Conservation (phyloP, 2,797 vertebrate genomes). For the Rhinatrema bivittatum region DNA sequence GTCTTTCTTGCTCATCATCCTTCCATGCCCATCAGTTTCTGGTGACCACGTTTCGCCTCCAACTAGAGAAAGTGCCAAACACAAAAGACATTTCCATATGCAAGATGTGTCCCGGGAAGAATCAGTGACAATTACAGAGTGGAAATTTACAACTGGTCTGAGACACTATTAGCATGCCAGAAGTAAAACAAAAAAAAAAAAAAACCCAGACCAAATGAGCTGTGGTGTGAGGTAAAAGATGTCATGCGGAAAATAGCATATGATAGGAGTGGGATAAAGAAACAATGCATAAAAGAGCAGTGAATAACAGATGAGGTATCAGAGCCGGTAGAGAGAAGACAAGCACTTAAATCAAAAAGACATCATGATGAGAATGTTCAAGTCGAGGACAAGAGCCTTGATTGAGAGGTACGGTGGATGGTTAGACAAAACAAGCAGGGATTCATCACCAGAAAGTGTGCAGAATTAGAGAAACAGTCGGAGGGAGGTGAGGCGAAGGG, state of each 20-base stretch:
- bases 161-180: conserved; percentile 34
- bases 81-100: not conserved
- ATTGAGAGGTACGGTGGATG: conserved; percentile 1
- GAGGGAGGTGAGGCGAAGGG: conserved; percentile 22
- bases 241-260: conserved; percentile 20
- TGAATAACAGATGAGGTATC: conserved; percentile 32
- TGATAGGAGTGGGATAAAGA: conserved; percentile 14
- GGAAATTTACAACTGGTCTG: conserved; percentile 26
- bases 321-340: conserved; percentile 30
- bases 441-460: no score
- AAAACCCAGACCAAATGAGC: conserved; percentile 39
- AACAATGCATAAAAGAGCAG: conserved; percentile 24
- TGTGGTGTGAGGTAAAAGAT: conserved; percentile 40
- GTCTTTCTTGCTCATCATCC: not conserved
- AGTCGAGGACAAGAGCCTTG: conserved; percentile 27
- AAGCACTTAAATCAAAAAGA: conserved; percentile 47
- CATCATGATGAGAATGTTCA: conserved; percentile 38
- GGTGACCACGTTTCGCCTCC: not conserved
- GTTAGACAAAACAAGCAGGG: conserved; percentile 17
- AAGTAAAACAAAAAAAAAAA: conserved; percentile 20
- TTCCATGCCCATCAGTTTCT: not conserved
- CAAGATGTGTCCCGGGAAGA: conserved; percentile 11
- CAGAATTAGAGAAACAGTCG: no score
- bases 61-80: conserved; percentile 7
- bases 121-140: conserved; percentile 16